phyloP scores from a whole-genome alignment of 1,140 invertebrate species.

The Sminthurides bifidus region DNA sequence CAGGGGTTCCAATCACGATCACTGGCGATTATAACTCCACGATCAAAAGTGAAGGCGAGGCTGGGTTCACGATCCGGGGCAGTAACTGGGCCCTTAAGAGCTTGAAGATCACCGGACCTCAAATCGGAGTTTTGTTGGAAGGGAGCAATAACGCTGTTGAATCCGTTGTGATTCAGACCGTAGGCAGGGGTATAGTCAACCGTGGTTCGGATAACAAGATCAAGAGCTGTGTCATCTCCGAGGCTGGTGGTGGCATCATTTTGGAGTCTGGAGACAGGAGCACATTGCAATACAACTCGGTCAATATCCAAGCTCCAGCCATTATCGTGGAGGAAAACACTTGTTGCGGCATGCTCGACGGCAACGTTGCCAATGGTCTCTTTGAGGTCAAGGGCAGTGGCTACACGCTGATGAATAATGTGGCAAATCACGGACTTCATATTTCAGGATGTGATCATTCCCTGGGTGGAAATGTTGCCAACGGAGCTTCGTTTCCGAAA shows the following conservation, averaged over 20 bases:
- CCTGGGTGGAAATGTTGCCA: conserved; percentile 26
- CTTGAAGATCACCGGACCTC: conserved; percentile 24
- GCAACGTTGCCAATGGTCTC: conserved; percentile 29
- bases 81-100: conserved; percentile 27
- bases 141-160: conserved; percentile 20
- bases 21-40: conserved; percentile 29
- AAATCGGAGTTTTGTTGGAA: conserved; percentile 23
- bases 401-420: conserved; percentile 24
- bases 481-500: conserved; percentile 29
- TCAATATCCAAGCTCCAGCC: conserved; percentile 30
- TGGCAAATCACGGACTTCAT: conserved; percentile 29
- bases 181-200: conserved; percentile 20
- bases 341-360: conserved; percentile 25
- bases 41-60: conserved; percentile 20
- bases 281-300: conserved; percentile 25
- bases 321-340: conserved; percentile 22
- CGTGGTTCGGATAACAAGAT: conserved; percentile 25
- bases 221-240: conserved; percentile 29
- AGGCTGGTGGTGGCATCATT: conserved; percentile 27
- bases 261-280: conserved; percentile 13
- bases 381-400: conserved; percentile 24
- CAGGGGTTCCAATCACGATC: conserved; percentile 16
- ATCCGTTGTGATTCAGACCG: conserved; percentile 18
- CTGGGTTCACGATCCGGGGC: conserved; percentile 20
- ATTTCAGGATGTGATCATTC: conserved; percentile 26